A percentile compares a stretch with the other conserved stretches of the same genome.
Evolutionary conservation across 1,140 invertebrate species (phyloP).

Genomic region (Scaptomyza graminum): DNA sequence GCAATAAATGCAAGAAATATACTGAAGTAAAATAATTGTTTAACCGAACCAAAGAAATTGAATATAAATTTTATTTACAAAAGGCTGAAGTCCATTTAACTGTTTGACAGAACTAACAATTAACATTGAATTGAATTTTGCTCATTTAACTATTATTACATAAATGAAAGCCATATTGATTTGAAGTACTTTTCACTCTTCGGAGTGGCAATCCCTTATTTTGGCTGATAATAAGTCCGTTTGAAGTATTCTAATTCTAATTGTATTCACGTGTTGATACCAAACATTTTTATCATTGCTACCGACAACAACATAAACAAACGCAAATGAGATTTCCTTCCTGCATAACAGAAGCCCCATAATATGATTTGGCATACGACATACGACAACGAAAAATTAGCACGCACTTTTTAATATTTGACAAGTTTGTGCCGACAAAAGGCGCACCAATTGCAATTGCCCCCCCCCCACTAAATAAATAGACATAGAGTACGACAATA

Average conservation of each 20-base stretch:
- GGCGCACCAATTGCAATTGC: too few relatives aligned
- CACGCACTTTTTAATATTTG: conserved; percentile 50
- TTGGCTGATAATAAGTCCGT: background rate
- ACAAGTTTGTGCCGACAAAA: conserved; percentile 17
- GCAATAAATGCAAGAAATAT: too few relatives aligned
- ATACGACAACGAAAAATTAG: conserved; percentile 64
- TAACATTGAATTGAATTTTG: too few relatives aligned
- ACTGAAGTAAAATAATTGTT: too few relatives aligned
- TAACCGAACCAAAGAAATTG: too few relatives aligned
- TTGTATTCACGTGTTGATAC: background rate
- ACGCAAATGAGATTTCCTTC: conserved; percentile 39
- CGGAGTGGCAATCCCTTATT: background rate
- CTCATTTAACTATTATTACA: too few relatives aligned
- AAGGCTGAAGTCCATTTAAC: too few relatives aligned
- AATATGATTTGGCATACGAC: conserved; percentile 73
- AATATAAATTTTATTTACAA: too few relatives aligned
- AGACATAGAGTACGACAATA: conserved; percentile 67
- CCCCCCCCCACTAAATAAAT: conserved; percentile 41
- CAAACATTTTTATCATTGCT: conserved; percentile 6
- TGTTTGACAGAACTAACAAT: too few relatives aligned
- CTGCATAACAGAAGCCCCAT: conserved; percentile 65
- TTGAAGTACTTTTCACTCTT: too few relatives aligned
- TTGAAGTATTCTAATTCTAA: too few relatives aligned
- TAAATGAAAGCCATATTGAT: too few relatives aligned
- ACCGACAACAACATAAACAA: conserved; percentile 23